Conservation (phyloP, 2,888 invertebrate species). For the Napeogenes sylphis region DNA sequence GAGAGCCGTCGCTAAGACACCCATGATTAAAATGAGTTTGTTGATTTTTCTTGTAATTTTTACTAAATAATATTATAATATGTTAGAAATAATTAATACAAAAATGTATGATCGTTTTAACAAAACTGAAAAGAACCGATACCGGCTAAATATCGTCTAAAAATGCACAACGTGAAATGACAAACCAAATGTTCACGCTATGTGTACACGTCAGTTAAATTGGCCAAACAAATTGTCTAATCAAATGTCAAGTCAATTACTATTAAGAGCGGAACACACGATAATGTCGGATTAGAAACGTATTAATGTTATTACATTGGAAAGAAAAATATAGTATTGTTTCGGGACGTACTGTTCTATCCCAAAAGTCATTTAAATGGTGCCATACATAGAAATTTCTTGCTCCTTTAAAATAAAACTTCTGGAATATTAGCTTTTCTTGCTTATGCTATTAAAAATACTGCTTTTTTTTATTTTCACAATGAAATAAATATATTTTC, state of each 20-base stretch:
- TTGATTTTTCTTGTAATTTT: conserved; percentile 61
- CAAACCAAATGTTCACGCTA: background rate
- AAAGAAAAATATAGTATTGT: too few species aligned
- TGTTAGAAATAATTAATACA: conserved; percentile 1
- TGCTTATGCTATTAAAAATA: too few species aligned
- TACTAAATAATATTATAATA: conserved; percentile 18
- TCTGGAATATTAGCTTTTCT: too few species aligned
- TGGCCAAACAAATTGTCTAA: conserved; percentile 3
- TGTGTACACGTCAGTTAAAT: conserved; percentile 18
- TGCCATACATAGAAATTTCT: too few species aligned
- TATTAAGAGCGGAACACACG: background rate
- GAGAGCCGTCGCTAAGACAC: conserved; percentile 53
- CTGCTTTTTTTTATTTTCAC: too few species aligned
- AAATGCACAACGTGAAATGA: conserved; percentile 10
- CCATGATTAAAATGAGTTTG: conserved; percentile 67
- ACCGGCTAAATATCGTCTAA: conserved; percentile 18
- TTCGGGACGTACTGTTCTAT: too few species aligned
- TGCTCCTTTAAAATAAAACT: too few species aligned
- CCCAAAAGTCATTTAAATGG: too few species aligned
- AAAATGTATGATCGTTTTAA: conserved; percentile 7
- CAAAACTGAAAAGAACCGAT: conserved; percentile 11
- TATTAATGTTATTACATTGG: too few species aligned
- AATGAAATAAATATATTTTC: too few species aligned
- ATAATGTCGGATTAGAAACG: background rate
- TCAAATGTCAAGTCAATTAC: background rate